Evolutionary conservation across 2,888 invertebrate genomes (phyloP), one percentile per base, ranked within the genome.

Genomic region (Athalia cordata): DNA sequence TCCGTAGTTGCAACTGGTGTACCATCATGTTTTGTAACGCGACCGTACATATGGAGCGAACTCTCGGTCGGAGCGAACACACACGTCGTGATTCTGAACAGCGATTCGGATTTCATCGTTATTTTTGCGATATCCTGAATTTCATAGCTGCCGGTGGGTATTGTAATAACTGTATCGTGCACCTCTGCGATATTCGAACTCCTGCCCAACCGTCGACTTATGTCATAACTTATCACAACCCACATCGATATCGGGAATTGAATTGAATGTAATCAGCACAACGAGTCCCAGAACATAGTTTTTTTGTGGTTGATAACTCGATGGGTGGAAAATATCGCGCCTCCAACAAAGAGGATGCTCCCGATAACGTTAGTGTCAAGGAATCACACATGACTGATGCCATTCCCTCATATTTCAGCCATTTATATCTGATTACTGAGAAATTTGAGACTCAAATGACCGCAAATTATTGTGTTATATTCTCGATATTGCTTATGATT

Each of bases 181-280:
- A 29, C 29, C 0, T 29, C 29, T 29, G 29, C 29, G 29, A 29
- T 29, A 29, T 29, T 29, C 29, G 2, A 0, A 29, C 29, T 29
- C 29, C 29, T 2, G 2, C 0, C 29, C 29, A 29, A 29, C 0
- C 29, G 9, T 5, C 15, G 45, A 15, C 4, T 45, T 43, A 1
- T 52, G 47, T 67, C 5, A 52, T n/a, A 67, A 67, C 43, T 50
- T 85, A 81, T 87, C 88, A 79, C 87, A 85, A 57, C 79, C 81
- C 57, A 81, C 79, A 80, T 88, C 86, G 3, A 89, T 83, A 81
- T 88, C 89, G 4, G 87, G 86, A 72, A 88, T 86, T 4, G 85
- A 81, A 79, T 86, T 84, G 74, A 84, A 87, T 11, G 86, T 85
- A 61, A 85, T 78, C 43, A 88, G 82, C 78, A 86, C 85, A 52